A percentile compares a stretch with the other conserved stretches of the same genome.
Evolutionary conservation across 2,888 invertebrate genomes (phyloP).

Genomic region (Junonia oenone): DNA sequence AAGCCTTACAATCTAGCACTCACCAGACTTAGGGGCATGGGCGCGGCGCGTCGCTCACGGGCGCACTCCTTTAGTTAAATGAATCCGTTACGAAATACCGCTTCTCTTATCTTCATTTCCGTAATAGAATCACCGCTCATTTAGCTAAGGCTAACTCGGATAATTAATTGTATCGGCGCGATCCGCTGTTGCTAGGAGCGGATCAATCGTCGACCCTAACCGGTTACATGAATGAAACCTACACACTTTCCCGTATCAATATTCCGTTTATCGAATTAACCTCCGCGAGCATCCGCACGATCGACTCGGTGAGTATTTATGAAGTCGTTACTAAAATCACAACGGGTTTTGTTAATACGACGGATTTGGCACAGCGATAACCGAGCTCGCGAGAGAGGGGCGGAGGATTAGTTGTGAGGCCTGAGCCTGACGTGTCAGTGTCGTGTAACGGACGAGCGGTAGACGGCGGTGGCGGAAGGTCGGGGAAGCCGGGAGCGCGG

Average conservation of each 20-base stretch:
- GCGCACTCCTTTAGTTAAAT: conserved; percentile 69
- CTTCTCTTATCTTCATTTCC: conserved; percentile 55
- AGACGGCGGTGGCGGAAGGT: conserved; percentile 72
- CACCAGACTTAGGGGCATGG: conserved; percentile 74
- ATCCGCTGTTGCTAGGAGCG: conserved; percentile 63
- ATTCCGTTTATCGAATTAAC: conserved; percentile 36
- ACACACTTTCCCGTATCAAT: conserved; percentile 56
- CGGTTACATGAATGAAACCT: conserved; percentile 73
- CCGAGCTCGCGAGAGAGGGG: conserved; percentile 47
- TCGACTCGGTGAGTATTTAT: conserved; percentile 20
- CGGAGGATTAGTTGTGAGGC: conserved; percentile 57
- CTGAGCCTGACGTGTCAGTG: conserved; percentile 56
- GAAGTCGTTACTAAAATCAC: conserved; percentile 28
- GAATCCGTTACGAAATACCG: conserved; percentile 62
- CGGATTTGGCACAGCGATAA: conserved; percentile 51
- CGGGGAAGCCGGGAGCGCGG: conserved; percentile 69
- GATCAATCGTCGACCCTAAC: conserved; percentile 59
- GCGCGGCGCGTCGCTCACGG: conserved; percentile 69
- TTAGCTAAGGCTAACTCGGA: conserved; percentile 44
- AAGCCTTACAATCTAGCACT: conserved; percentile 76
- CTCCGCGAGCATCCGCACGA: conserved; percentile 20
- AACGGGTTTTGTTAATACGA: conserved; percentile 41
- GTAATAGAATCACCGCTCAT: conserved; percentile 57
- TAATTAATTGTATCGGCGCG: conserved; percentile 53
- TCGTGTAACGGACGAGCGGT: conserved; percentile 56